These are phyloP conservation scores for Microctonus brassicae DNA, from an alignment of 2,888 invertebrate species.

Conservation along the genomic window DNA sequence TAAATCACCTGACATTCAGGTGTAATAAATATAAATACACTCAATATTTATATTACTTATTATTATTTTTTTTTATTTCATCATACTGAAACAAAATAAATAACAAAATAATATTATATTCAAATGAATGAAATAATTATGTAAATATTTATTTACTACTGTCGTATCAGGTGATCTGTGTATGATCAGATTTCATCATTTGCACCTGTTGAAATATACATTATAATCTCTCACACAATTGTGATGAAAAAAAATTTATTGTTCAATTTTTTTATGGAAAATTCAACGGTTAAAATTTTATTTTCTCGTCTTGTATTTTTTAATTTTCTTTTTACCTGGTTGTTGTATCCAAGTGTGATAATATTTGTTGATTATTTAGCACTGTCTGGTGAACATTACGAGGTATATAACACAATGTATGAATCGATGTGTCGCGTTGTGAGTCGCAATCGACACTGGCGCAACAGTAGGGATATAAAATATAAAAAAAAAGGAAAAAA, in stretches of 20 bases:
- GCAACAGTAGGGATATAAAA: constrained; percentile 18
- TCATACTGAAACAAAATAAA: background rate
- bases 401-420: background rate
- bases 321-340: background rate
- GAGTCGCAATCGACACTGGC: constrained; percentile 26
- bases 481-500: background rate
- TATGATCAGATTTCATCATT: constrained; percentile 46
- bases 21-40: too few relatives aligned
- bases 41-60: too few relatives aligned
- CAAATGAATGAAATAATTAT: background rate
- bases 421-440: constrained; percentile 18
- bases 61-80: background rate
- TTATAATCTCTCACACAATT: constrained; percentile 30
- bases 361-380: background rate
- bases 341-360: background rate
- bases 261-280: too few relatives aligned
- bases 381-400: background rate
- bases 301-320: background rate
- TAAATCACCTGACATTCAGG: background rate
- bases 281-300: too few relatives aligned
- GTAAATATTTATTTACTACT: background rate
- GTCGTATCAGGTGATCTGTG: constrained; percentile 36
- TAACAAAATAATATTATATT: background rate
- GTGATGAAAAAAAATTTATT: constrained; percentile 12
- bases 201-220: constrained; percentile 27